A percentile compares a stretch with the other conserved stretches of the same genome.
These are phyloP conservation scores for Lypha dubia DNA, from an alignment of 2,888 invertebrate genomes.

Conservation along the genomic window DNA sequence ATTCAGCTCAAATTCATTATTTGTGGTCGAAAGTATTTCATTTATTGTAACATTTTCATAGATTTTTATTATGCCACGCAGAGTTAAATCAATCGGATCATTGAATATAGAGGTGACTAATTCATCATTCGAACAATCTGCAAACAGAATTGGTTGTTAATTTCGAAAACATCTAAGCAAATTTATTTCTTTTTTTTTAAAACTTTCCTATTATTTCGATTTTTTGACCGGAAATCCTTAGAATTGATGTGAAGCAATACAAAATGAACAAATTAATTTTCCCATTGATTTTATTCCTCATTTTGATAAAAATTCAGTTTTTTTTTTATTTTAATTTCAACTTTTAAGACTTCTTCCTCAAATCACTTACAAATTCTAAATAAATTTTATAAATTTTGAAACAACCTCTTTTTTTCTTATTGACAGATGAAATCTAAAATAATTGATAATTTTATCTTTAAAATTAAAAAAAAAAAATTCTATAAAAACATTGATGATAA, in stretches of 20 bases:
- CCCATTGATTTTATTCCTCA: conserved; percentile 6
- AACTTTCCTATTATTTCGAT: conserved; percentile 18
- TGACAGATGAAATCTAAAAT: conserved; percentile 52
- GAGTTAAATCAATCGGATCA: conserved; percentile 69
- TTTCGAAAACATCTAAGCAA: too few species aligned
- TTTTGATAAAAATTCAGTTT: not conserved
- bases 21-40: conserved; percentile 67
- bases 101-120: conserved; percentile 70
- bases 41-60: conserved; percentile 73
- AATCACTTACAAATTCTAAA: conserved; percentile 18
- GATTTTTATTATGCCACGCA: conserved; percentile 64
- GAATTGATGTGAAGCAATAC: not conserved
- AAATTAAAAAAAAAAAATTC: too few species aligned
- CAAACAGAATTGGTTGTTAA: not conserved
- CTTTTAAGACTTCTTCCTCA: conserved; percentile 10
- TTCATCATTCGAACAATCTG: conserved; percentile 71
- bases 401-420: conserved; percentile 5
- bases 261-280: conserved; percentile 6
- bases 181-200: not conserved
- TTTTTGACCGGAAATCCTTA: not conserved
- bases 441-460: conserved; percentile 60
- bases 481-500: conserved; percentile 61
- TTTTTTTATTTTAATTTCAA: not conserved
- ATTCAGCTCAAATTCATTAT: conserved; percentile 72
- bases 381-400: conserved; percentile 17